Base-by-base conservation (phyloP, 2,888 invertebrate species). In the Parascotia fuliginaria region DNA sequence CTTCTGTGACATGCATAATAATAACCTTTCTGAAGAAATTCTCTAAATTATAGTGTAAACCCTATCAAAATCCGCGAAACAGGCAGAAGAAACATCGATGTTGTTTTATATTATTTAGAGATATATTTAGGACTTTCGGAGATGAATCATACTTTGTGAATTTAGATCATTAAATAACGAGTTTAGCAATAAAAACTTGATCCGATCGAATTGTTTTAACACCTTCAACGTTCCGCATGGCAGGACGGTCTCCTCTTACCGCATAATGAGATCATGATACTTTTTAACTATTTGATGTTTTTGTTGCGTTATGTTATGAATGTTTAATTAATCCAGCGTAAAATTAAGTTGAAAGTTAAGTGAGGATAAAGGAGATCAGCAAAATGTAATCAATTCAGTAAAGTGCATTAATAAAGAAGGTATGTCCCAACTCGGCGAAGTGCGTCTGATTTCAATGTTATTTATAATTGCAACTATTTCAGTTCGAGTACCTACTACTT, bases 151-250 rank as follows among this genome's bases (percentile, higher is more conserved):
- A 13, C 13, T 31, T 33, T 33, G 15, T 16, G 16, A 33, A 33
- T 33, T n/a, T 9, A 31, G 12, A 9, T 15, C 12, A 19, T 19
- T 12, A 12, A 65, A 52, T 57, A 66, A 52, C 33, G 50, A 70
- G 50, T n/a, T n/a, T n/a, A n/a, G n/a, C n/a, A n/a, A n/a, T n/a
- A 65, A 70, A 65, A 60, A 68, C 63, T 43, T 54, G 60, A 73
- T 73, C 66, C 65, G 64, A 70, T 71, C 60, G 67, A 71, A 73
- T 73, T 69, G 64, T 69, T 65, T 69, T 71, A 67, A 63, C 62
- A 70, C 67, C 55, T 70, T 58, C 55, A 51, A 47, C 70, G 78
- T 79, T 82, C 75, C 73, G 73, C 75, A 66, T 68, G 66, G 58
- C 28, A 49, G 71, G 64, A 68, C 52, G 59, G 56, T 66, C 73